Percentiles rank a stretch among this genome's conserved stretches.
Conservation (phyloP, 2,888 invertebrate genomes). For the Drosophila maculinotata region DNA sequence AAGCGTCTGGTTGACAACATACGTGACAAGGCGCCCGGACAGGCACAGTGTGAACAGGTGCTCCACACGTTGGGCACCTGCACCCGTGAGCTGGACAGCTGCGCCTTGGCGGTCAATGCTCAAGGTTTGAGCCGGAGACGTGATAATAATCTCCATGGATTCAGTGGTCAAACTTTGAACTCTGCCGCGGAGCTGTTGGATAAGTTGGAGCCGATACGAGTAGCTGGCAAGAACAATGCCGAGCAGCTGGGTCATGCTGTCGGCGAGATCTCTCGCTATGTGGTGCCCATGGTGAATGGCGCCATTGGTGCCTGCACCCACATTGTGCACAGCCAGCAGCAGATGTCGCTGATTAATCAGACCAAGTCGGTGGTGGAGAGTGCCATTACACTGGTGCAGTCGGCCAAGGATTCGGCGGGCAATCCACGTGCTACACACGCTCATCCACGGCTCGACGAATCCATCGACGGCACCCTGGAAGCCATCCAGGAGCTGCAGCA, state of each 20-base stretch:
- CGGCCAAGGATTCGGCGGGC: constrained; percentile 95
- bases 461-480: constrained; percentile 90
- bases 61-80: constrained; percentile 91
- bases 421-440: constrained; percentile 94
- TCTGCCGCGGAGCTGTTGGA: constrained; percentile 93
- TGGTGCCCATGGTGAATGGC: constrained; percentile 93
- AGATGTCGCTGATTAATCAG: constrained; percentile 94
- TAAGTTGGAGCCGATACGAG: constrained; percentile 92
- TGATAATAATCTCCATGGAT: constrained; percentile 90
- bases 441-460: constrained; percentile 94
- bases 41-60: constrained; percentile 95
- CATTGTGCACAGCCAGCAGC: constrained; percentile 94
- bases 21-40: constrained; percentile 97
- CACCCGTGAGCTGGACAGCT: constrained; percentile 93
- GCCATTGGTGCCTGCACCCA: constrained; percentile 95
- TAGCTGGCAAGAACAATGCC: constrained; percentile 95
- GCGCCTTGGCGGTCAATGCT: constrained; percentile 94
- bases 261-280: constrained; percentile 90
- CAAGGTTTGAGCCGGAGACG: constrained; percentile 90
- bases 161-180: constrained; percentile 92
- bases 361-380: constrained; percentile 97
- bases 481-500: constrained; percentile 92
- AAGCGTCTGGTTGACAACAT: constrained; percentile 97
- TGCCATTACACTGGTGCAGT: constrained; percentile 93
- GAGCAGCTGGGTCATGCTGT: constrained; percentile 97